These are phyloP conservation scores for Nymphalis polychloros DNA, from an alignment of 2,888 invertebrate species.

Conservation along the genomic window DNA sequence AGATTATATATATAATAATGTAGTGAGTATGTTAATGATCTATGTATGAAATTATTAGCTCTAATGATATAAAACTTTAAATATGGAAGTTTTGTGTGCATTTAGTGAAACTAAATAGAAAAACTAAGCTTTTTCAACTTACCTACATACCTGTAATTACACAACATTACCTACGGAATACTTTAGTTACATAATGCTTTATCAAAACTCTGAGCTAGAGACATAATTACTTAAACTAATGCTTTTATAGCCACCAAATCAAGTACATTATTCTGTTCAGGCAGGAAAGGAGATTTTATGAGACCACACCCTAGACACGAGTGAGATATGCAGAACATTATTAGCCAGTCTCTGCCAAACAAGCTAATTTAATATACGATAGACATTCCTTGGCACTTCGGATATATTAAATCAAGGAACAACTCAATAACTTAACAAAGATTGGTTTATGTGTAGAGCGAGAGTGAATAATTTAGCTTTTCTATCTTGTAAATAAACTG, in stretches of 20 bases:
- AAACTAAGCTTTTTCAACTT: too few species aligned
- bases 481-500: conserved; percentile 8
- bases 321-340: conserved; percentile 12
- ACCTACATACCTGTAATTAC: too few species aligned
- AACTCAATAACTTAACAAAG: conserved; percentile 12
- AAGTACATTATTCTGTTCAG: conserved; percentile 8
- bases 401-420: conserved; percentile 13
- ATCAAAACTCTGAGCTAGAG: not conserved
- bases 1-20: too few species aligned
- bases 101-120: too few species aligned
- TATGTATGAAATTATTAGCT: too few species aligned
- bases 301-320: conserved; percentile 14
- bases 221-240: not conserved
- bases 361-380: conserved; percentile 15
- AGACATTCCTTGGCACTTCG: conserved; percentile 15
- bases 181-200: too few species aligned
- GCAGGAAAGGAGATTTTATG: conserved; percentile 14
- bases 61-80: too few species aligned
- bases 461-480: conserved; percentile 11
- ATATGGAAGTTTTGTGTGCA: too few species aligned
- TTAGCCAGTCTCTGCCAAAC: conserved; percentile 1
- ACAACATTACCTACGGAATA: too few species aligned
- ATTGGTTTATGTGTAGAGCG: conserved; percentile 11
- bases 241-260: conserved; percentile 7
- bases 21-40: too few species aligned